A percentile compares a stretch with the other conserved stretches of the same genome.
phyloP scores from a whole-genome alignment of 2,113 vertebrate species.

The Myotis davidii region DNA sequence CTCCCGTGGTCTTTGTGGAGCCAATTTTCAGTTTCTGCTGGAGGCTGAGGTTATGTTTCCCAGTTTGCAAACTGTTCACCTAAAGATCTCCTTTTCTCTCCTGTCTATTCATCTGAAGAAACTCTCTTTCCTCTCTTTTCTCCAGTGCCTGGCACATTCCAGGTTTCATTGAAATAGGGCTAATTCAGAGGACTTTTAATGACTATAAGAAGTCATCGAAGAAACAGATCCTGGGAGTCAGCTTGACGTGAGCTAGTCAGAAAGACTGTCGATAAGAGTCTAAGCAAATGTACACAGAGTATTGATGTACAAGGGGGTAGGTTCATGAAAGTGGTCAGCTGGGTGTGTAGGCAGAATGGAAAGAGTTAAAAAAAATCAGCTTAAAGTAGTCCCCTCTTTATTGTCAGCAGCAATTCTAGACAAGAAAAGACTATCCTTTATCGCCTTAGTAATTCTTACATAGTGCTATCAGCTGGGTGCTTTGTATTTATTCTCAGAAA shows the following conservation, averaged over 20 bases:
- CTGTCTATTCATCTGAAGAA: neutral
- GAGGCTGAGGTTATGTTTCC: neutral
- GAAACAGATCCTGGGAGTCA: neutral
- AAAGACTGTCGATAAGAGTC: neutral
- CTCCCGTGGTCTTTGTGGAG: fast-evolving
- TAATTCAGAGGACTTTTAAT: neutral
- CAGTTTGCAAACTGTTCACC: neutral
- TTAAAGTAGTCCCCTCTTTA: neutral
- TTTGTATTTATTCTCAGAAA: neutral
- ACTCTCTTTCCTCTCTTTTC: neutral
- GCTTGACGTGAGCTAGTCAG: neutral
- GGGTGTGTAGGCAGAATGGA: fast-evolving
- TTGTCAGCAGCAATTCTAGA: neutral
- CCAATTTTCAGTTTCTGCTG: neutral
- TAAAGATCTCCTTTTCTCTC: neutral
- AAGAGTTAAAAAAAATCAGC: neutral
- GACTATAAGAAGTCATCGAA: neutral
- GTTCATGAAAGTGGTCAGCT: neutral
- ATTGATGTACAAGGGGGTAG: no score
- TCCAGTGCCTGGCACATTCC: neutral
- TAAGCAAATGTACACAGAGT: neutral
- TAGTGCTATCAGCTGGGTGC: neutral
- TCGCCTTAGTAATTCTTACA: neutral
- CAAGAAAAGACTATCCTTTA: neutral
- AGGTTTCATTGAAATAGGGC: neutral